Conservation (phyloP, 2,888 invertebrate genomes). For the Diaperis boleti region DNA sequence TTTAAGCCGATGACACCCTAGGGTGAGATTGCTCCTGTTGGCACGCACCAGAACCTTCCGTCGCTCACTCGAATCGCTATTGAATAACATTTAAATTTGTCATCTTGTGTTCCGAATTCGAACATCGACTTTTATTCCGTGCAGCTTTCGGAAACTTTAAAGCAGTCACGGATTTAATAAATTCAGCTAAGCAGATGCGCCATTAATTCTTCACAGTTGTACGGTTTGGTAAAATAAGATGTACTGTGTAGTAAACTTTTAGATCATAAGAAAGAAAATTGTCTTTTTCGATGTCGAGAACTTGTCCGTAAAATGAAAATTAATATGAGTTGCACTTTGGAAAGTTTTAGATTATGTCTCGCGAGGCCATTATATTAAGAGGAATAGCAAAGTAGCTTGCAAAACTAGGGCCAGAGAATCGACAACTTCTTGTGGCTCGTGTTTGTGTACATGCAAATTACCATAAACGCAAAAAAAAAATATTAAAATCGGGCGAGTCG, state of each 20-base stretch:
- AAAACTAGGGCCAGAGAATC: conserved; percentile 23
- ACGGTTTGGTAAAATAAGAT: conserved; percentile 22
- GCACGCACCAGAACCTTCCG: conserved; percentile 60
- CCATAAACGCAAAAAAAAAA: too few species aligned
- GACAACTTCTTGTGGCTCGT: conserved; percentile 14
- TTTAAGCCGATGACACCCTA: conserved; percentile 65
- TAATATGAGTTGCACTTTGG: conserved; percentile 55
- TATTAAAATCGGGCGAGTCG: too few species aligned
- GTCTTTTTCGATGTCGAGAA: conserved; percentile 52
- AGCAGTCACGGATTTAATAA: conserved; percentile 10
- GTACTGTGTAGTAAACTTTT: conserved; percentile 24
- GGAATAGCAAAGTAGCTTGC: conserved; percentile 27
- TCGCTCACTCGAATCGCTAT: conserved; percentile 57
- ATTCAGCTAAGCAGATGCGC: background rate
- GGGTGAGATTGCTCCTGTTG: conserved; percentile 64
- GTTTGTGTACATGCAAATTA: too few species aligned
- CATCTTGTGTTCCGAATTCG: conserved; percentile 46
- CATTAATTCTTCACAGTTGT: conserved; percentile 13
- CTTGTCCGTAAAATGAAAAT: conserved; percentile 56
- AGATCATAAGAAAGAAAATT: conserved; percentile 35
- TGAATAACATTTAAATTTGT: conserved; percentile 59
- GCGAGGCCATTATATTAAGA: conserved; percentile 45
- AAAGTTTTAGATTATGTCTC: conserved; percentile 52
- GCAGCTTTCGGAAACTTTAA: background rate
- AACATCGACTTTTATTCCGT: conserved; percentile 9